These are phyloP conservation scores for Spilogale gracilis DNA, from an alignment of 2,113 vertebrate species.

Conservation along the genomic window DNA sequence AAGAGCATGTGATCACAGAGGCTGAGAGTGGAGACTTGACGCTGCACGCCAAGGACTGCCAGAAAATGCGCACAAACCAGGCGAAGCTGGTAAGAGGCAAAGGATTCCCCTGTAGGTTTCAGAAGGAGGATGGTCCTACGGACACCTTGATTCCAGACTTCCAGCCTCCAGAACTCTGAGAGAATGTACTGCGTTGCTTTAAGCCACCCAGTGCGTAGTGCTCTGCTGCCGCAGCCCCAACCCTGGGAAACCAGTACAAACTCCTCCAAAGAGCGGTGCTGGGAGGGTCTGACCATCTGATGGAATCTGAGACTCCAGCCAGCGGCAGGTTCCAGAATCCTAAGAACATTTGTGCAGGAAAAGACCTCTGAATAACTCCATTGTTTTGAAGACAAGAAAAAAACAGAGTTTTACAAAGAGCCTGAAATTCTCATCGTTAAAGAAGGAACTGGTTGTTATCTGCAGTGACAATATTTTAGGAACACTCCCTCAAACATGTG, in stretches of 20 bases:
- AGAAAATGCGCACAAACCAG: not conserved
- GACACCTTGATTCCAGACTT: not conserved
- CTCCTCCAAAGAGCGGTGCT: not conserved
- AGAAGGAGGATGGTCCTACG: not conserved
- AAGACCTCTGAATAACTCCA: constrained; percentile 36
- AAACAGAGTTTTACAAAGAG: not conserved
- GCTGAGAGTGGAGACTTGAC: not conserved
- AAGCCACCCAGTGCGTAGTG: not conserved
- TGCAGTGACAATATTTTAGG: not conserved
- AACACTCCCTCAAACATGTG: constrained; percentile 8
- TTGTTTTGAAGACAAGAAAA: not conserved
- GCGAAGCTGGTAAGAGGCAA: not conserved
- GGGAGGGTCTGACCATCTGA: not conserved
- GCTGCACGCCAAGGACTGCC: not conserved
- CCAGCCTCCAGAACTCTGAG: not conserved
- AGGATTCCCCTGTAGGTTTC: not conserved
- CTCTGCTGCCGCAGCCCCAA: not conserved
- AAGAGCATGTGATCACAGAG: not conserved
- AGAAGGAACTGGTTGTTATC: not conserved
- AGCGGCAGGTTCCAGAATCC: constrained; percentile 3
- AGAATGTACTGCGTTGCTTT: not conserved
- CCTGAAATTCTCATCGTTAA: constrained; percentile 51
- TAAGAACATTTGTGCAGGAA: constrained; percentile 8
- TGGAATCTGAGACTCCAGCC: not conserved
- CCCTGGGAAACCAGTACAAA: not conserved